These are phyloP conservation scores for Trogon surrucura DNA, from an alignment of 2,113 vertebrate species.

Conservation along the genomic window DNA sequence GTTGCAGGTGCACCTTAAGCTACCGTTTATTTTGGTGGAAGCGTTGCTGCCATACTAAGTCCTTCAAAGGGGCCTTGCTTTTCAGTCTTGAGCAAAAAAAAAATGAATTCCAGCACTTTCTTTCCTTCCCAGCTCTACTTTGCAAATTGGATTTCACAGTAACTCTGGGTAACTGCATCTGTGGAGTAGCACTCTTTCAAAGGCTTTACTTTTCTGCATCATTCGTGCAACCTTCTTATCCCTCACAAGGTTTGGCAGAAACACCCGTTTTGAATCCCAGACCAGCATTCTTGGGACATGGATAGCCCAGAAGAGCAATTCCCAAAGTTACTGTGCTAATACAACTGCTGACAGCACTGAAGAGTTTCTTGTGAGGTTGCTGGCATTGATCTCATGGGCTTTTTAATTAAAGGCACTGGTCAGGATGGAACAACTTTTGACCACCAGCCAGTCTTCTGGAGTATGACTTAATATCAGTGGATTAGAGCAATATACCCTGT, in stretches of 20 bases:
- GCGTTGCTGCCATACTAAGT: not conserved
- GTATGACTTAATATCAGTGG: not conserved
- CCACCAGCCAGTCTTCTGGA: not conserved
- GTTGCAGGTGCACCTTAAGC: not conserved
- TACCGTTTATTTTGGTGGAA: not conserved
- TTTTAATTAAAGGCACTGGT: not conserved
- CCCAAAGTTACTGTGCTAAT: not conserved
- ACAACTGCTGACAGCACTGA: not conserved
- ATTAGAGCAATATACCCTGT: not conserved
- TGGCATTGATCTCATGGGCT: not conserved
- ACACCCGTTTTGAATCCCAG: not conserved
- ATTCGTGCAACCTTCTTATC: not conserved
- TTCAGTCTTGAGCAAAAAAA: not conserved
- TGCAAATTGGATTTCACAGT: not conserved
- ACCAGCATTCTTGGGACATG: not conserved
- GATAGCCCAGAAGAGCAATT: slow-evolving; percentile 18
- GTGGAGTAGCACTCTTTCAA: not conserved
- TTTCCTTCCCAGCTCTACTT: not conserved
- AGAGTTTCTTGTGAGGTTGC: slow-evolving; percentile 4
- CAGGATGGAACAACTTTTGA: not conserved
- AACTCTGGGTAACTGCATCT: not conserved
- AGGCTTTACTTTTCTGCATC: not conserved
- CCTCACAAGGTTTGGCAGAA: slow-evolving; percentile 21
- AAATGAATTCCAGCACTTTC: not conserved
- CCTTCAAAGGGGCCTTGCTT: not conserved